phyloP scores from a whole-genome alignment of 2,888 invertebrate genomes.

The Elmis aenea region DNA sequence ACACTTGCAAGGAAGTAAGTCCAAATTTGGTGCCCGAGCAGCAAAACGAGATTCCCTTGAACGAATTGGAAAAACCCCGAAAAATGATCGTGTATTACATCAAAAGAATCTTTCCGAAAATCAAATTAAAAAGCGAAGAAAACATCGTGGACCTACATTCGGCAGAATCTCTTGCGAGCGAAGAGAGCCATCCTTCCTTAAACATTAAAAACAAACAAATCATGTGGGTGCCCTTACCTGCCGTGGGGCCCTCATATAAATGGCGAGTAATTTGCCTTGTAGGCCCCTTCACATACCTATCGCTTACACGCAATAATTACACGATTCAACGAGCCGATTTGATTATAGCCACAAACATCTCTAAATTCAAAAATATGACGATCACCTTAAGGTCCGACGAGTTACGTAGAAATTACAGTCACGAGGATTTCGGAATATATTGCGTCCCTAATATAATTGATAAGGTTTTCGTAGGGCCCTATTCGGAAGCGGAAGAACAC shows the following conservation, averaged over 20 bases:
- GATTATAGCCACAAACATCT: constrained; percentile 48
- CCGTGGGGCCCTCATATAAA: constrained; percentile 35
- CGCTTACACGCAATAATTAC: constrained; percentile 50
- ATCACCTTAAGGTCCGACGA: constrained; percentile 42
- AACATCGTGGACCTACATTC: background rate
- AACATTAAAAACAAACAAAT: constrained; percentile 42
- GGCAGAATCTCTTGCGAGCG: background rate
- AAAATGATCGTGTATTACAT: constrained; percentile 2
- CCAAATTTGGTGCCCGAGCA: too few species aligned
- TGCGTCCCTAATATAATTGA: constrained; percentile 35
- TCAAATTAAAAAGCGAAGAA: constrained; percentile 2
- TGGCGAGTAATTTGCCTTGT: constrained; percentile 56
- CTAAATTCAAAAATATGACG: constrained; percentile 48
- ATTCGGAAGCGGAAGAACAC: constrained; percentile 32
- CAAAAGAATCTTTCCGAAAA: constrained; percentile 1
- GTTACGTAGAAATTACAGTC: constrained; percentile 26
- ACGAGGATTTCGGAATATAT: constrained; percentile 40
- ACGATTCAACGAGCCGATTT: constrained; percentile 53
- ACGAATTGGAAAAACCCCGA: background rate
- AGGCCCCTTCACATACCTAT: constrained; percentile 52
- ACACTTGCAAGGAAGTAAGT: too few species aligned
- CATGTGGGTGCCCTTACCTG: constrained; percentile 41
- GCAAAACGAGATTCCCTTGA: too few species aligned
- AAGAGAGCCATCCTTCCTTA: background rate
- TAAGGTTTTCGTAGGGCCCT: constrained; percentile 44